Percentiles rank a stretch among this genome's conserved stretches.
Evolutionary conservation across 2,888 invertebrate genomes (phyloP).

Genomic region (Congeria kusceri): DNA sequence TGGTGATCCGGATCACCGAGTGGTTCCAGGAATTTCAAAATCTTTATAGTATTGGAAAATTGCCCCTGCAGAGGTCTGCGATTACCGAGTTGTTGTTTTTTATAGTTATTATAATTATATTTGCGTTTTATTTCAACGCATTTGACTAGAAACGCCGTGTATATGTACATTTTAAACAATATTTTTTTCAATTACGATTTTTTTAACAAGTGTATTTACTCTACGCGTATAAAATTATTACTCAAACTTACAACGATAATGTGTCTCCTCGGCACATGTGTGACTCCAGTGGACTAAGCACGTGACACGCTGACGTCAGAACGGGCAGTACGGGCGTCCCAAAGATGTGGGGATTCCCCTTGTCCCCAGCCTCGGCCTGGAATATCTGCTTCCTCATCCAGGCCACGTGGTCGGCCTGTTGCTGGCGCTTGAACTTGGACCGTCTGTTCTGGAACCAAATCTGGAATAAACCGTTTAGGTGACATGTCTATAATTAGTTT

Average conservation of each 20-base stretch:
- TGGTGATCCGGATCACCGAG: too few species aligned
- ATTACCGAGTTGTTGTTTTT: too few species aligned
- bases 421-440: constrained; percentile 68
- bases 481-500: neutral
- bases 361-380: constrained; percentile 20
- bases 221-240: too few species aligned
- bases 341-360: neutral
- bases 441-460: constrained; percentile 72
- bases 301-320: constrained; percentile 39
- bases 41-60: too few species aligned
- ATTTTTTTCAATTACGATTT: too few species aligned
- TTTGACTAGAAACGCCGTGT: too few species aligned
- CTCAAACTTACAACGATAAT: neutral
- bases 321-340: constrained; percentile 41
- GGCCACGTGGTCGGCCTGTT: constrained; percentile 58
- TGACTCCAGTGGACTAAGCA: constrained; percentile 45
- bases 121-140: too few species aligned
- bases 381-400: constrained; percentile 71
- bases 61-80: too few species aligned
- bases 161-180: too few species aligned
- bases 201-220: too few species aligned
- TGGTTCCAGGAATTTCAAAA: too few species aligned
- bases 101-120: too few species aligned
- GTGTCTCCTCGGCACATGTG: constrained; percentile 14
- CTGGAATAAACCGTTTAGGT: constrained; percentile 37